Conservation (phyloP, 1,140 invertebrate species). For the Drosophila baimaii region DNA sequence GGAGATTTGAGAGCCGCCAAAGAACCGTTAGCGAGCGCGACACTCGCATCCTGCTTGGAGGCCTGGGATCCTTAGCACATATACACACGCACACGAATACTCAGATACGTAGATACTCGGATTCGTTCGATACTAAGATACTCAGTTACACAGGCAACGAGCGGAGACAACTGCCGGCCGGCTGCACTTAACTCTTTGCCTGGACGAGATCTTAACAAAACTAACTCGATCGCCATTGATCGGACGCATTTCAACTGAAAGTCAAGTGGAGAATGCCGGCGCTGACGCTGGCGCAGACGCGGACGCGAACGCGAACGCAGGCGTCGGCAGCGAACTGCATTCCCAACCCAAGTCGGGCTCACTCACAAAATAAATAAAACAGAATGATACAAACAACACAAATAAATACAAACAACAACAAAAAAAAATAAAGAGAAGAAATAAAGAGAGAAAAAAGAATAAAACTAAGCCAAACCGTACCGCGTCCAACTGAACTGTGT, state of each 20-base stretch:
- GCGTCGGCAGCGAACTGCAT: conserved; percentile 39
- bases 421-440: conserved; percentile 7
- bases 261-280: conserved; percentile 70
- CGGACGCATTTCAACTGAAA: conserved; percentile 81
- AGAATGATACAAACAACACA: conserved; percentile 56
- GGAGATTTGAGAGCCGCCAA: conserved; percentile 29
- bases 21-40: conserved; percentile 52
- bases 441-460: conserved; percentile 12
- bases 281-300: conserved; percentile 23
- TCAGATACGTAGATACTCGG: conserved; percentile 3
- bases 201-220: conserved; percentile 83
- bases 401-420: conserved; percentile 3
- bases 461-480: conserved; percentile 45
- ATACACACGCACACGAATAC: conserved; percentile 6
- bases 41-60: conserved; percentile 51
- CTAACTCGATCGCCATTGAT: conserved; percentile 80
- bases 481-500: conserved; percentile 25
- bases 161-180: conserved; percentile 40
- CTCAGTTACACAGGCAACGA: conserved; percentile 3
- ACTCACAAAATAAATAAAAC: conserved; percentile 53
- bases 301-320: conserved; percentile 8
- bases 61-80: conserved; percentile 35
- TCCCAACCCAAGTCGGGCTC: conserved; percentile 25
- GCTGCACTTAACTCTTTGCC: conserved; percentile 69
- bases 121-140: background rate